Evolutionary conservation across 37 sponge, comb jelly and placozoan genomes (phyloP), one percentile per base, ranked within the genome.

Genomic region (Axinella damicornis): DNA sequence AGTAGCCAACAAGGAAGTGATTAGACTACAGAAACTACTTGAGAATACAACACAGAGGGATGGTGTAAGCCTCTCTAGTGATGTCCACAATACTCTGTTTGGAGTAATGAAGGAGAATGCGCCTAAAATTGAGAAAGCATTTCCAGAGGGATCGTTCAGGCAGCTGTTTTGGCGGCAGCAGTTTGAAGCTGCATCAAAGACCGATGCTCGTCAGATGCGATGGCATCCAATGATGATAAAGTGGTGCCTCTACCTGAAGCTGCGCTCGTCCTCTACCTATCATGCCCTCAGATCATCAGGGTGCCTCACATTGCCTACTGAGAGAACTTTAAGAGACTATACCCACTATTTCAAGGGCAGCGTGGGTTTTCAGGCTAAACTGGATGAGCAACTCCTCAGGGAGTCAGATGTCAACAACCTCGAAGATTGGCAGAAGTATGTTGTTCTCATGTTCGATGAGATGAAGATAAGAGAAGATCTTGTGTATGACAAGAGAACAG

Each of bases 121-220:
- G 13, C 17, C 30, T 34, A 14, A 34, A 5, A 36, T 69, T 36
- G 12, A 21, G 22, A 34, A 76, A 57, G 31, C 35, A 17, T 58
- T 33, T 20, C 76, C 76, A 31, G 76, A 76, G 21, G 34, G 31
- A 33, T 34, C 37, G 16, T 76, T 78, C 41, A 22, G 28, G 22
- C n/a, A 38, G 52, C n/a, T 78, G 16, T 78, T 78, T 78, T 78
- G 79, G 79, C 27, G 65, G n/a, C 54, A 78, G 32, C 79, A 78
- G 31, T n/a, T 78, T n/a, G 27, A 78, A 31, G 79, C 79, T 25
- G 79, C 79, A 78, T 32, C 31, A 20, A 33, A 17, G 6, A 71
- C 6, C 12, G 71, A 71, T 71, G n/a, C 65, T 24, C 18, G 65
- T 24, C 65, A 64, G n/a, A 27, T 64, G 21, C 65, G 79, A 65